phyloP scores from a whole-genome alignment of 2,888 invertebrate species.

The Melipona bicolor region DNA sequence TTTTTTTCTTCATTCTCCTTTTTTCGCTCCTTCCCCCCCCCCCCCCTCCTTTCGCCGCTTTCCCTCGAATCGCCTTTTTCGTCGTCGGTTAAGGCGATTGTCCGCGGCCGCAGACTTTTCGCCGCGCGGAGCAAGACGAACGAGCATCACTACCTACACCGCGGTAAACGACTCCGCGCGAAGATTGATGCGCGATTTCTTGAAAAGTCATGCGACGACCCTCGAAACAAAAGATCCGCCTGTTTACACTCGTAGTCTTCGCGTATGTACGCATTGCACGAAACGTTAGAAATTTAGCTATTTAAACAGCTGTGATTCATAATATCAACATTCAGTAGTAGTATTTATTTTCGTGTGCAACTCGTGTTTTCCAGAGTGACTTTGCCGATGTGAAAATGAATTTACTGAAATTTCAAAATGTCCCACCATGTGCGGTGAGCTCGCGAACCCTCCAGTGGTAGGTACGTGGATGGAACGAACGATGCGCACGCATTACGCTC shows the following conservation, averaged over 20 bases:
- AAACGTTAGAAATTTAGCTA: no score
- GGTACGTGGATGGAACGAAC: no score
- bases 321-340: fast-evolving
- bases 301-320: no score
- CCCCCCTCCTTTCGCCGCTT: neutral
- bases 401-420: no score
- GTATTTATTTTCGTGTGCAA: no score
- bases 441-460: no score
- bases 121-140: neutral
- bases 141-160: slow-evolving; percentile 1
- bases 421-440: no score
- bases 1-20: no score
- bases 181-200: neutral
- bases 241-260: neutral
- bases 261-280: no score
- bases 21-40: neutral
- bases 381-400: no score
- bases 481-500: neutral
- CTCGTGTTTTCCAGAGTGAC: no score
- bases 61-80: neutral
- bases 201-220: neutral
- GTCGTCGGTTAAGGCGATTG: slow-evolving; percentile 45
- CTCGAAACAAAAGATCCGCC: neutral
- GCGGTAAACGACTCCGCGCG: neutral
- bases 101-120: slow-evolving; percentile 33